A percentile compares a stretch with the other conserved stretches of the same genome.
phyloP scores from a whole-genome alignment of 2,113 vertebrate species.

The Grantiella picta region DNA sequence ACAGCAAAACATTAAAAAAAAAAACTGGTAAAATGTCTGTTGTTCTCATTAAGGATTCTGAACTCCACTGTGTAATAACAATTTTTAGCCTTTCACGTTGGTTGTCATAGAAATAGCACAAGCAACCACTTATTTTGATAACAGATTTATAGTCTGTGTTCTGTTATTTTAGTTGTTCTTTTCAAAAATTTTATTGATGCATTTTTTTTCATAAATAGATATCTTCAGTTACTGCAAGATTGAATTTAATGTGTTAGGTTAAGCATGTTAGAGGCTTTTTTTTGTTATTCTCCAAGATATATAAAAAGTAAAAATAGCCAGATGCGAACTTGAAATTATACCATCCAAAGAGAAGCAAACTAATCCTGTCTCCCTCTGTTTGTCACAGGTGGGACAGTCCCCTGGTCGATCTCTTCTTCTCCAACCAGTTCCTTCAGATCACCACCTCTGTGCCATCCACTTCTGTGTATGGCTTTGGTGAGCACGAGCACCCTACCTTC shows the following conservation, averaged over 20 bases:
- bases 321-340: background rate
- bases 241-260: background rate
- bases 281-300: background rate
- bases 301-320: background rate
- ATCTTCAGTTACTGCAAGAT: background rate
- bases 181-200: background rate
- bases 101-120: constrained; percentile 54
- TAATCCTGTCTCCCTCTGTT: background rate
- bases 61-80: constrained; percentile 4
- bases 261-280: background rate
- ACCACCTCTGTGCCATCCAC: constrained; percentile 16
- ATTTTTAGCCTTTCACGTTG: background rate
- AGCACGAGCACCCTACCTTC: constrained; percentile 37
- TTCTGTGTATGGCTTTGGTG: constrained; percentile 32
- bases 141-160: constrained; percentile 21
- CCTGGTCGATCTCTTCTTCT: constrained; percentile 38
- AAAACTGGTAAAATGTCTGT: background rate
- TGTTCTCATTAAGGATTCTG: constrained; percentile 19
- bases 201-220: background rate
- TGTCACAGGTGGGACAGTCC: constrained; percentile 32
- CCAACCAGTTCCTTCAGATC: constrained; percentile 46
- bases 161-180: constrained; percentile 13
- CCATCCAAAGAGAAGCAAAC: background rate
- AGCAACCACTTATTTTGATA: constrained; percentile 37
- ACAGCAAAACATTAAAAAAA: background rate